Base-by-base conservation (phyloP, 2,888 invertebrate genomes). In the Cylloceria caligata region DNA sequence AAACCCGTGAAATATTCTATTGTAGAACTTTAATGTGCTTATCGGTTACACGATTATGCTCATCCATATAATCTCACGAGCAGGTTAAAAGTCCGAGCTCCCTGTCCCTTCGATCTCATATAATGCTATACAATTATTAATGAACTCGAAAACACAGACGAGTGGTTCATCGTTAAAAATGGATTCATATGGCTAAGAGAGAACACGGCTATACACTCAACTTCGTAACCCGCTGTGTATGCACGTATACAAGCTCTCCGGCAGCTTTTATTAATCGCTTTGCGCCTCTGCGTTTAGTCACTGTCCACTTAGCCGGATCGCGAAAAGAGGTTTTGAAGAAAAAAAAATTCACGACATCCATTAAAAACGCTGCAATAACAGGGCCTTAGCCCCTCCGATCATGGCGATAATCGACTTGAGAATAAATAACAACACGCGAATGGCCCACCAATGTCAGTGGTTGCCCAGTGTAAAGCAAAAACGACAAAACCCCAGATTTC, bases 251-350 rank as follows among this genome's bases (percentile, higher is more conserved):
- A 39, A 39, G 11, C 9, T 19, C 21, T 45, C 34, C 11, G 67
- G 34, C 67, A 47, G 24, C 19, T 67, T 47, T 67, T 57, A 75
- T 67, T 75, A 60, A 75, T 75, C 39, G 67, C 34, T 67, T 11
- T 3, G 39, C 34, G 16, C 36, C 45, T 75, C 30, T 52, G 49
- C 67, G 21, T 24, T 52, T n/a, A 24, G 34, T 57, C 47, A 60
- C 57, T 60, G 67, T 57, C 65, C 65, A 67, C 67, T 75, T 47
- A 16, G 21, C n/a, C 11, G n/a, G 30, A 16, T 49, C 30, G 47
- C 47, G 47, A 45, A 39, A 11, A 39, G 39, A 39, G 11, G 39
- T 7, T 13, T n/a, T 27, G 13, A 27, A 42, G 21, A 45, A 65
- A 42, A 42, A 45, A 65, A 47, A 65, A 47, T 45, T 47, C n/a